Conservation (phyloP, 2,888 invertebrate species). For the Hedychridium roseum region DNA sequence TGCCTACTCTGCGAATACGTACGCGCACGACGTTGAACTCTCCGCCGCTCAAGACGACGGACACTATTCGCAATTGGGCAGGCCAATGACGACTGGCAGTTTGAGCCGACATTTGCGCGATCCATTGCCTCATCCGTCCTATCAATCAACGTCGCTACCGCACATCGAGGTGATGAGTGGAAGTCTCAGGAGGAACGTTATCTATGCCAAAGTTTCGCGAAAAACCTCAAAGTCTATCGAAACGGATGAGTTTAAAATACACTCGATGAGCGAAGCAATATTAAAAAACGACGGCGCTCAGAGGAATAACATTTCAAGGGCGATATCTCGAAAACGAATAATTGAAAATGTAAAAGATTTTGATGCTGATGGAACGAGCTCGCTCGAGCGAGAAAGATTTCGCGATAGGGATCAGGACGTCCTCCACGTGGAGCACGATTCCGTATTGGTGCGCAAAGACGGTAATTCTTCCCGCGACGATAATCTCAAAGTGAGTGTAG, state of each 20-base stretch:
- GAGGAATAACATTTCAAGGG: constrained; percentile 26
- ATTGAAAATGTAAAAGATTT: constrained; percentile 48
- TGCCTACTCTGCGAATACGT: too few relatives aligned
- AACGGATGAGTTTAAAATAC: constrained; percentile 21
- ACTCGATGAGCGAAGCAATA: constrained; percentile 21
- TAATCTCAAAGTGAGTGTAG: neutral
- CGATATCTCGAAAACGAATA: constrained; percentile 54
- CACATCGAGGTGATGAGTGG: constrained; percentile 30
- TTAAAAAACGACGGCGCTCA: constrained; percentile 22
- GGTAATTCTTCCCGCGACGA: neutral
- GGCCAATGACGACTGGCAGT: constrained; percentile 14
- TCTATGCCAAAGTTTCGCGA: constrained; percentile 38
- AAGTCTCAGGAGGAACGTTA: constrained; percentile 24
- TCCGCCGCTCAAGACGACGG: constrained; percentile 9
- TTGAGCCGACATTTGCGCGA: constrained; percentile 28
- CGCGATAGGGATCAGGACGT: constrained; percentile 12
- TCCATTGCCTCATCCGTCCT: constrained; percentile 36
- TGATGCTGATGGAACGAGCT: constrained; percentile 14
- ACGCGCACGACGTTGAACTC: constrained; percentile 16
- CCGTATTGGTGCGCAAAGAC: constrained; percentile 7
- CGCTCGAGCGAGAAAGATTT: constrained; percentile 11
- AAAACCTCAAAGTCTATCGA: constrained; percentile 26
- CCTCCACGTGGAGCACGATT: constrained; percentile 8
- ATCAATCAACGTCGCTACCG: constrained; percentile 32
- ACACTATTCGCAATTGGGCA: constrained; percentile 25